These are phyloP conservation scores for Embidobia sp. DNA, from an alignment of 2,888 invertebrate species.

Conservation along the genomic window DNA sequence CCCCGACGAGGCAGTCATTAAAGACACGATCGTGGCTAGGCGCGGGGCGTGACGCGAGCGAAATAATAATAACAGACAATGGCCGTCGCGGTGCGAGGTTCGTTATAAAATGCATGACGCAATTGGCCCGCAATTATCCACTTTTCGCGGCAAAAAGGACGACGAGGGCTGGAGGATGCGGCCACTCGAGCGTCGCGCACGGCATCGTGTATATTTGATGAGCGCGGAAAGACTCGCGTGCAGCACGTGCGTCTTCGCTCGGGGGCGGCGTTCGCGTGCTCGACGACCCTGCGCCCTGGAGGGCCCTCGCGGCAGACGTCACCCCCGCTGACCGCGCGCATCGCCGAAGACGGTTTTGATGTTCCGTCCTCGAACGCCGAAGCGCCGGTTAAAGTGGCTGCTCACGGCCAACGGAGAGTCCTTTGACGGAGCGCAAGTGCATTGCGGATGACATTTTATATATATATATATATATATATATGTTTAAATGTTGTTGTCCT, in stretches of 20 bases:
- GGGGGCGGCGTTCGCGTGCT: conserved; percentile 3
- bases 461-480: too few species aligned
- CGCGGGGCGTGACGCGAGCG: too few species aligned
- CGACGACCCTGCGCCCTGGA: conserved; percentile 8
- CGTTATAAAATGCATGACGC: conserved; percentile 42
- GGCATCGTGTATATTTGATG: conserved; percentile 28
- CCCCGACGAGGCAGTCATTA: too few species aligned
- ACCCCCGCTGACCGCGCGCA: conserved; percentile 12
- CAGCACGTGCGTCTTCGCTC: conserved; percentile 29
- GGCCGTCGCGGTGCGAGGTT: conserved; percentile 15
- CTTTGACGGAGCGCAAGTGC: conserved; percentile 33
- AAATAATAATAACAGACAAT: conserved; percentile 26
- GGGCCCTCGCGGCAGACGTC: conserved; percentile 3
- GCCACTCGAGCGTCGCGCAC: too few species aligned
- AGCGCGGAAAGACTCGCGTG: conserved; percentile 18
- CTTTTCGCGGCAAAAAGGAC: conserved; percentile 23
- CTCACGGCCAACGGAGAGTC: conserved; percentile 28
- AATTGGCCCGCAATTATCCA: conserved; percentile 39
- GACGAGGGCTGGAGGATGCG: not conserved
- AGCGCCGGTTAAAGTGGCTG: conserved; percentile 12
- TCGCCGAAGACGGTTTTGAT: not conserved
- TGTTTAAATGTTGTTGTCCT: too few species aligned
- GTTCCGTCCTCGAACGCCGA: not conserved
- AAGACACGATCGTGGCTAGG: too few species aligned
- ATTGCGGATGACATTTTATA: conserved; percentile 28